A percentile compares a stretch with the other conserved stretches of the same genome.
phyloP scores from a whole-genome alignment of 2,888 invertebrate species.

The Julus scanicus region DNA sequence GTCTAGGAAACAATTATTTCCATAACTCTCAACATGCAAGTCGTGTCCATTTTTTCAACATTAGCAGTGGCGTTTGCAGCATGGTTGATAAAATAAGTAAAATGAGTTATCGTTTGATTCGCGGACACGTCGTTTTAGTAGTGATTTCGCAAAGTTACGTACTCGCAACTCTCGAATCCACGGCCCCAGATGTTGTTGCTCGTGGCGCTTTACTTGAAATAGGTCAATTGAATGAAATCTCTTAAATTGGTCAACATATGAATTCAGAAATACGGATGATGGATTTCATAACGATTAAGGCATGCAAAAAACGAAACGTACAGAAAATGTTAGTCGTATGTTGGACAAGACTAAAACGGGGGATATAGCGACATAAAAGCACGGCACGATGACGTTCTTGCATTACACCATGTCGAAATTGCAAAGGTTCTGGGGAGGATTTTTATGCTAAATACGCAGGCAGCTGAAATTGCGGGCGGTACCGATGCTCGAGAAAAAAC shows the following conservation, averaged over 20 bases:
- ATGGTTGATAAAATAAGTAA: too few species aligned
- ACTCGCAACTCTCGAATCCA: background rate
- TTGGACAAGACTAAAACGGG: background rate
- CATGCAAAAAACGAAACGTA: background rate
- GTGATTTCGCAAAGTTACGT: background rate
- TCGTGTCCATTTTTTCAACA: too few species aligned
- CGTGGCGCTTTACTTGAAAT: background rate
- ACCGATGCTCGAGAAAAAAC: background rate
- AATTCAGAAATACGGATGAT: background rate
- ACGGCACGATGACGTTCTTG: background rate
- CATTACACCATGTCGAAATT: constrained; percentile 42
- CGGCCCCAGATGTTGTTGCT: background rate
- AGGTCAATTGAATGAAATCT: background rate
- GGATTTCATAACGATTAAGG: background rate
- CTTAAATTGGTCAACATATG: background rate
- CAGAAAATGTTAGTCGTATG: background rate
- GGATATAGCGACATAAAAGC: background rate
- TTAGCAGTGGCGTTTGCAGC: too few species aligned
- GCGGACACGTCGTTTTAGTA: background rate
- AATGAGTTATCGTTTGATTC: background rate
- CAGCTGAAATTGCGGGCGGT: background rate
- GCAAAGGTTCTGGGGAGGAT: background rate
- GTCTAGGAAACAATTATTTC: too few species aligned
- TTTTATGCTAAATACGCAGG: constrained; percentile 41
- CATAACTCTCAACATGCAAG: too few species aligned